Percentiles rank a stretch among this genome's conserved stretches.
These are phyloP conservation scores for Indri indri DNA, from an alignment of 2,113 vertebrate genomes.

Conservation along the genomic window DNA sequence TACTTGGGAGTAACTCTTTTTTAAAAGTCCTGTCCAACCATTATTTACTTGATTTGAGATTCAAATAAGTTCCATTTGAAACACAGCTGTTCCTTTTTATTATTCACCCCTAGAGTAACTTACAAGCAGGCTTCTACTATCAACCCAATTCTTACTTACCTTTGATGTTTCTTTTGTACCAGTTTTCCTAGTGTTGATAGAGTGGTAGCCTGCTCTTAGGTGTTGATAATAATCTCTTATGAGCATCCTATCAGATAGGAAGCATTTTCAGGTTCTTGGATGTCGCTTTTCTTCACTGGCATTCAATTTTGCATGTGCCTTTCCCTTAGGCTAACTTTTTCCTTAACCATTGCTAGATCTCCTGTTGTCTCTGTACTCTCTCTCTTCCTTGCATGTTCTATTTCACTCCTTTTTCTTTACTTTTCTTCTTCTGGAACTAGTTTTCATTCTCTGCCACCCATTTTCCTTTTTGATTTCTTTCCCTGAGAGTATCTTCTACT, in stretches of 20 bases:
- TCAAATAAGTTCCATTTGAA: neutral
- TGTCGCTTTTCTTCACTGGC: neutral
- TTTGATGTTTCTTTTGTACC: slow-evolving; percentile 5
- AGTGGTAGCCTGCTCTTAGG: neutral
- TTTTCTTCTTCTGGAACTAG: neutral
- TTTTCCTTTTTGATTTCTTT: neutral
- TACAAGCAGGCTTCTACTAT: neutral
- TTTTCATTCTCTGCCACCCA: neutral
- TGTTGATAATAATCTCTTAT: neutral
- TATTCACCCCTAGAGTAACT: neutral
- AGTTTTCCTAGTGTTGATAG: neutral
- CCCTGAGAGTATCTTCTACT: neutral
- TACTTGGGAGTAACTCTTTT: neutral
- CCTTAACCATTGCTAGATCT: neutral
- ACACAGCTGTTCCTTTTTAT: neutral
- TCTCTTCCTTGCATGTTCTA: neutral
- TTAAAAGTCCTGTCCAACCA: neutral
- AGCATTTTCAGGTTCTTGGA: neutral
- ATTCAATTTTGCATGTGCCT: neutral
- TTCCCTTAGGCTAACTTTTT: neutral
- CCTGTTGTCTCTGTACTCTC: neutral
- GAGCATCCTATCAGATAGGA: neutral
- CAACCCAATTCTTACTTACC: neutral
- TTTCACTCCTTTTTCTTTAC: neutral
- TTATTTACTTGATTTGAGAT: slow-evolving; percentile 31